Base-by-base conservation (phyloP, 2,797 vertebrate genomes). In the Muscicapa striata region DNA sequence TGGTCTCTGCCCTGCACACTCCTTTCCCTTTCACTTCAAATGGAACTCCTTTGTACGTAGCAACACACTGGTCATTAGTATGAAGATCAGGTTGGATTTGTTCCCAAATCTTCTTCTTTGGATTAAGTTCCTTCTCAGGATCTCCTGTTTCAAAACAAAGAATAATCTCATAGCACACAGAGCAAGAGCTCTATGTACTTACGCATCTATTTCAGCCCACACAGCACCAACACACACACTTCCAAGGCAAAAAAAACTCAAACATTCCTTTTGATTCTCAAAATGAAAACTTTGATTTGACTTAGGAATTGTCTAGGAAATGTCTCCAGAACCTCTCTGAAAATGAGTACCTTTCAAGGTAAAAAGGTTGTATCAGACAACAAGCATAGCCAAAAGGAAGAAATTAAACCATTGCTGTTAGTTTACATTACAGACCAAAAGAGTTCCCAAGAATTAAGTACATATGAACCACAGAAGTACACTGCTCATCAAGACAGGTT, bases 91-190 rank as follows among this genome's bases (percentile, higher is more conserved):
- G 99, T 93, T 99, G 99, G 90, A 99, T 98, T 96, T 99, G 99
- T 96, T 99, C 99, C 99, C 99, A 99, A n/a, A 99, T 99, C 97
- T 99, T 99, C 98, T 99, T 99, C 96, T 99, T 99, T 62, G 99
- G 99, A 97, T 99, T 99, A 87, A 99, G 98, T 93, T 99, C 99
- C 96, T 99, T 99, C 95, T 99, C 99, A 15, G 99, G 99, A 77
- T 99, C 98, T 97, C 99, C 99, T 99, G 96, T 96, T 94, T n/a
- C 29, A 91, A 87, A 80, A 76, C n/a, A 86, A 89, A 93, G 68
- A 95, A 96, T 32, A 96, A 81, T 15, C 16, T 72, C 38, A 90
- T 51, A 90, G 68, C 40, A 93, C 23, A 76, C 40, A 54, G 34
- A 76, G n/a, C 24, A 87, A 72, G 36, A 82, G 36, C 7, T 64